Evolutionary conservation across 2,113 vertebrate genomes (phyloP), one percentile per base, ranked within the genome.

Genomic region (Menidia beryllina): DNA sequence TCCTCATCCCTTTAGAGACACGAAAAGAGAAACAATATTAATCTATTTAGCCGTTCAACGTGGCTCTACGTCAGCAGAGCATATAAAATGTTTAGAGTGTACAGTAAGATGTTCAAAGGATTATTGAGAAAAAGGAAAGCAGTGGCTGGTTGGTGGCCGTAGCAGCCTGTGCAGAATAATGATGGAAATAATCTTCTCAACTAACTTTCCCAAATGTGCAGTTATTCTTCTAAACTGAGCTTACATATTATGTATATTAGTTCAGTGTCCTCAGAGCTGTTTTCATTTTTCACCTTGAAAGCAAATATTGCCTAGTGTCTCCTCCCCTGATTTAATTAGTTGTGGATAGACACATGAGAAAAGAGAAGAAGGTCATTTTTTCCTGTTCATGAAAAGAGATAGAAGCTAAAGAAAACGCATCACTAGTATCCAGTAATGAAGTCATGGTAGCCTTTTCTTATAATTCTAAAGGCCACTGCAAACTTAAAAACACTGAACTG

Each of bases 371-470:
- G 85, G 82, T 87, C 69, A n/a, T 79, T 80, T 86, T 82, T 71
- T 75, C 69, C 77, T 81, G 81, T 88, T 79, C 68, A 82, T 68
- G 75, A 68, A 57, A n/a, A 60, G 47, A 59, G 58, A 84, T 52
- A 79, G 56, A 75, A 87, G 77, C 71, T 82, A 81, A 49, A 69
- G 45, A 53, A 76, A 72, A 75, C 75, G 69, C 69, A 79, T 77
- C 68, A 79, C 72, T 81, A 72, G 69, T 67, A 65, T 56, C 39
- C 69, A 66, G 83, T 89, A 90, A 90, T 91, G 88, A 91, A 83
- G 87, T 84, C 86, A 84, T 74, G 54, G 3, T 27, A 70, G 86
- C 69, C 66, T 76, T 64, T 83, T 23, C 72, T 61, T 60, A 52
- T 60, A 25, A 50, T 70, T 81, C 54, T 65, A 84, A 88, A 91